These are phyloP conservation scores for Bovichtus variegatus DNA, from an alignment of 2,797 vertebrate species.

Conservation along the genomic window DNA sequence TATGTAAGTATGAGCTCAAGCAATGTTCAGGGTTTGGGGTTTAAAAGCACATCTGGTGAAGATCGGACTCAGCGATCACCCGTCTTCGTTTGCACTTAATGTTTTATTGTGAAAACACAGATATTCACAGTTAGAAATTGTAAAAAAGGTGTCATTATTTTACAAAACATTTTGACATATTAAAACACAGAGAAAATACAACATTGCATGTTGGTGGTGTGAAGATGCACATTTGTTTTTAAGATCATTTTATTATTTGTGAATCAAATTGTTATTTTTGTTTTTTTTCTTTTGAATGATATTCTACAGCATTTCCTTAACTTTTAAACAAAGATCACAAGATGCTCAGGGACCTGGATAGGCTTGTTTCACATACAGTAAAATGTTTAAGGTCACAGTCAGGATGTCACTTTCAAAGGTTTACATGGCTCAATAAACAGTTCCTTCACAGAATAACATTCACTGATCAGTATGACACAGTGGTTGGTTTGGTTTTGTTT, in stretches of 20 bases:
- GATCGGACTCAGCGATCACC: not conserved
- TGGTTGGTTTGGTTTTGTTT: not conserved
- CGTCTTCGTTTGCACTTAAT: not conserved
- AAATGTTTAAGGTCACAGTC: constrained; percentile 45
- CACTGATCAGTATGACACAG: not conserved
- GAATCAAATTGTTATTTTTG: not conserved
- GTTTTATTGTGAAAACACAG: constrained; percentile 44
- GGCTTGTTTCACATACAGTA: constrained; percentile 9
- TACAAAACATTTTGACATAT: constrained; percentile 22
- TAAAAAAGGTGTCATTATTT: constrained; percentile 10
- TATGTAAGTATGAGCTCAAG: not conserved
- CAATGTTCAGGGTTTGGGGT: not conserved
- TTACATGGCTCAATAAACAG: constrained; percentile 32
- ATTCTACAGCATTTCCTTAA: not conserved
- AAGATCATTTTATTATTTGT: not conserved
- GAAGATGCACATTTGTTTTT: not conserved
- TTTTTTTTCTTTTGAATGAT: not conserved
- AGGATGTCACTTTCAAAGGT: constrained; percentile 10
- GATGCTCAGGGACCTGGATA: constrained; percentile 1
- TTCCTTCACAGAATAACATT: constrained; percentile 9
- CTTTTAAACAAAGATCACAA: not conserved
- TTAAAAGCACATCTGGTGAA: not conserved
- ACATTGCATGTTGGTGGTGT: not conserved
- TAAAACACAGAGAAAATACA: constrained; percentile 12
- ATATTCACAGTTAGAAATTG: constrained; percentile 27